A percentile compares a stretch with the other conserved stretches of the same genome.
These are phyloP conservation scores for Astreopora myriophthalma DNA, from an alignment of 64 coral and sea anemone species.

Conservation along the genomic window DNA sequence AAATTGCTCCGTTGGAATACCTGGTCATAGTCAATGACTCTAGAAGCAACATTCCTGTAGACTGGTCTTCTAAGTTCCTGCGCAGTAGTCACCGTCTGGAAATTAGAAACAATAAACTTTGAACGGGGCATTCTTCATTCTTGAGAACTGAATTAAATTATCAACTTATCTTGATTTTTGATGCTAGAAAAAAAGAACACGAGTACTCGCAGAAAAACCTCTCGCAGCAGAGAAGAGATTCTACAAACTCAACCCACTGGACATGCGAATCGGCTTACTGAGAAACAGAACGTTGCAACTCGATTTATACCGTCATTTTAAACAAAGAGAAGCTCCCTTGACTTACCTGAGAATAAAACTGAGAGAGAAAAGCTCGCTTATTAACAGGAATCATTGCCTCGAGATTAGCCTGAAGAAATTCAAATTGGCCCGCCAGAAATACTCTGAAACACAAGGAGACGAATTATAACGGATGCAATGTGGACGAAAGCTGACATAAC, in stretches of 20 bases:
- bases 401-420: slow-evolving; percentile 87
- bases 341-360: slow-evolving; percentile 99
- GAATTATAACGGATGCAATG: background rate
- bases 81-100: slow-evolving; percentile 88
- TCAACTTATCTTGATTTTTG: no score
- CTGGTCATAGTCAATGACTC: slow-evolving; percentile 93
- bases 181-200: no score
- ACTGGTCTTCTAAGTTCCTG: slow-evolving; percentile 89
- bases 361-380: slow-evolving; percentile 96
- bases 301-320: no score
- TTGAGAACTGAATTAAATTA: no score
- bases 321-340: background rate
- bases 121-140: no score
- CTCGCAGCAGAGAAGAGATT: no score
- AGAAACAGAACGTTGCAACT: no score
- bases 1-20: background rate
- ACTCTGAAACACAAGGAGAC: slow-evolving; percentile 61
- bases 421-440: slow-evolving; percentile 95
- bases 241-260: no score
- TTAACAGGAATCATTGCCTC: slow-evolving; percentile 91
- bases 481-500: background rate
- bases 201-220: no score
- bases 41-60: slow-evolving; percentile 88
- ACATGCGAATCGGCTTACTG: no score
- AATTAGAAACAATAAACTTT: slow-evolving; percentile 2